phyloP scores from a whole-genome alignment of 2,797 vertebrate genomes.

The Paratrypauchen microcephalus region DNA sequence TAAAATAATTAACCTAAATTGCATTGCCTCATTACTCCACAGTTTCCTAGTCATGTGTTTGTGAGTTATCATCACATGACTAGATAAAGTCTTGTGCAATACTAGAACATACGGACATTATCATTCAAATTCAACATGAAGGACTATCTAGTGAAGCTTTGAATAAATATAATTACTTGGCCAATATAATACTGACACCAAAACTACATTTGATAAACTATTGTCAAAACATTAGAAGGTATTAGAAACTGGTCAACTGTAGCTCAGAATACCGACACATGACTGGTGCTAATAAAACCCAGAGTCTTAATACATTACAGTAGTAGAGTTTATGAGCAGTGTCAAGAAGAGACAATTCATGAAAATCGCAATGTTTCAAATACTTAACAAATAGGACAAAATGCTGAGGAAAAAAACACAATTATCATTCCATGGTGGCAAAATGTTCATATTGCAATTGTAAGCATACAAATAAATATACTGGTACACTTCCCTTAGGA shows the following conservation, averaged over 20 bases:
- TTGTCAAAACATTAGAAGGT: too few species aligned
- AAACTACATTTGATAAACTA: too few species aligned
- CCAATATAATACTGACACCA: too few species aligned
- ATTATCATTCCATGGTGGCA: background rate
- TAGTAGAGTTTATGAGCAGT: background rate
- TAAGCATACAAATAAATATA: conserved; percentile 44
- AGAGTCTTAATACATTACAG: background rate
- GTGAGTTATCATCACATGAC: conserved; percentile 29
- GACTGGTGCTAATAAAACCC: background rate
- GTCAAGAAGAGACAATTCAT: background rate
- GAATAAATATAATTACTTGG: background rate
- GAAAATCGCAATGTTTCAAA: background rate
- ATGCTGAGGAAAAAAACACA: conserved; percentile 25
- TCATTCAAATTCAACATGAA: background rate
- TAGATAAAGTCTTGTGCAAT: conserved; percentile 24
- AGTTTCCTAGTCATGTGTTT: background rate
- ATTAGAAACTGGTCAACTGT: too few species aligned
- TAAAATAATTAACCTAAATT: background rate
- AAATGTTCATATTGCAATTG: conserved; percentile 4
- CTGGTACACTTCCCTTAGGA: conserved; percentile 38
- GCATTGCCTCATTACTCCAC: background rate
- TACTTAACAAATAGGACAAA: background rate
- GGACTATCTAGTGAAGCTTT: background rate
- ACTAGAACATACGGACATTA: background rate
- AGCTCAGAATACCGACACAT: too few species aligned